A percentile compares a stretch with the other conserved stretches of the same genome.
Evolutionary conservation across 2,797 vertebrate genomes (phyloP).

Genomic region (Channa striata): DNA sequence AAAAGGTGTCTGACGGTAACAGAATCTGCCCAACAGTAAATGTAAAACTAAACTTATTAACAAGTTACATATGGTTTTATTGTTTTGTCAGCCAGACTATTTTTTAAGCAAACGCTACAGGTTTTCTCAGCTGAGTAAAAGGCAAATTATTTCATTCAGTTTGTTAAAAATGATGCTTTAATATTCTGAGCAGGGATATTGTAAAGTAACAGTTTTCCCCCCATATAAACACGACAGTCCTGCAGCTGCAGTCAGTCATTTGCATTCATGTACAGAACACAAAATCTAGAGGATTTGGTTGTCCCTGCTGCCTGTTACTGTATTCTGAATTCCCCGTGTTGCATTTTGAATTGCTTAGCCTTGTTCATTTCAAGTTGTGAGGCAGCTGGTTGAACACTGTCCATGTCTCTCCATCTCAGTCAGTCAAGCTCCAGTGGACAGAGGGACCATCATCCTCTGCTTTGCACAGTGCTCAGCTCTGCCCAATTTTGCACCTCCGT

Average conservation of each 20-base stretch:
- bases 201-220: neutral
- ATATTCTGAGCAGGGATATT: neutral
- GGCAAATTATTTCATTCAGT: neutral
- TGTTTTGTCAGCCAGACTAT: neutral
- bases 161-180: neutral
- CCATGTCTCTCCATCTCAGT: constrained; percentile 77
- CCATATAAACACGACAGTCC: constrained; percentile 10
- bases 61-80: neutral
- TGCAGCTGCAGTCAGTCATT: constrained; percentile 16
- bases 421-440: constrained; percentile 78
- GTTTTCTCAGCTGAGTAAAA: neutral
- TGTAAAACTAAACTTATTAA: no score
- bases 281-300: constrained; percentile 28
- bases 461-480: constrained; percentile 77
- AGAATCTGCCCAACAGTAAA: neutral
- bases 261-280: constrained; percentile 42
- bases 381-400: constrained; percentile 72
- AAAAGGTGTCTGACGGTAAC: neutral
- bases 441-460: constrained; percentile 81
- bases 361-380: constrained; percentile 70
- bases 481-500: constrained; percentile 85
- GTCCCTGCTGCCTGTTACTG: constrained; percentile 30
- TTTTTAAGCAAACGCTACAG: neutral
- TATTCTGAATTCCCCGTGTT: constrained; percentile 51
- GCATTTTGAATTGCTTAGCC: constrained; percentile 56